Evolutionary conservation across 2,888 invertebrate genomes (phyloP), one percentile per base, ranked within the genome.

Genomic region (Oxycera nigricornis): DNA sequence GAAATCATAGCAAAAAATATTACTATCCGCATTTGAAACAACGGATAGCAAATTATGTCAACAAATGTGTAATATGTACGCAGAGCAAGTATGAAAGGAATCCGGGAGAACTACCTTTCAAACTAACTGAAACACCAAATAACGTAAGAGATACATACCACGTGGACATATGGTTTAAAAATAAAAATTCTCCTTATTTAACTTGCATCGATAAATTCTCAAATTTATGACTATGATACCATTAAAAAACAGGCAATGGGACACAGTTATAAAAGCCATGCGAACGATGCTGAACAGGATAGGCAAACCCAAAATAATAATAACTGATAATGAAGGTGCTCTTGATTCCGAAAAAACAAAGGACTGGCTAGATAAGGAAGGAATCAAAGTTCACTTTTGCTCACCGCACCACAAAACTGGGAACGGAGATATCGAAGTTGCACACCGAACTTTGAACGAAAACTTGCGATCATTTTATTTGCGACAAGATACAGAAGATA

Each of bases 331-430:
- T 50, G 50, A 68, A 20, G 68, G 50, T 6, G 68, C 68, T 50
- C 68, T 68, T 46, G 50, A 65, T 20, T 39, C 39, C 11, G 6
- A 1, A 1, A 65, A 65, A 65, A 41, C 65, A 20, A 65, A 41
- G 50, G 68, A 68, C n/a, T 68, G 68, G 68, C 20, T 50, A 24
- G 2, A 26, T 9, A 26, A 68, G 17, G 68, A 68, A 20, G 26
- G 26, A 28, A 50, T 68, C 20, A 50, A 68, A 50, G 28, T 68
- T 50, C 68, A 68, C 30, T 68, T 68, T 46, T 68, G 68, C 30
- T 68, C 68, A 20, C 68, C 68, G n/a, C 68, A 68, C 30, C 50
- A 68, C n/a, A 68, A 46, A 68, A 41, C 65, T 6, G 65, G 65
- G 9, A 68, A 68, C 17, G 68, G 7, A 50, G 46, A 68, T 17